Evolutionary conservation across 2,113 vertebrate genomes (phyloP), one percentile per base, ranked within the genome.

Genomic region (Notarius lentiginosus): DNA sequence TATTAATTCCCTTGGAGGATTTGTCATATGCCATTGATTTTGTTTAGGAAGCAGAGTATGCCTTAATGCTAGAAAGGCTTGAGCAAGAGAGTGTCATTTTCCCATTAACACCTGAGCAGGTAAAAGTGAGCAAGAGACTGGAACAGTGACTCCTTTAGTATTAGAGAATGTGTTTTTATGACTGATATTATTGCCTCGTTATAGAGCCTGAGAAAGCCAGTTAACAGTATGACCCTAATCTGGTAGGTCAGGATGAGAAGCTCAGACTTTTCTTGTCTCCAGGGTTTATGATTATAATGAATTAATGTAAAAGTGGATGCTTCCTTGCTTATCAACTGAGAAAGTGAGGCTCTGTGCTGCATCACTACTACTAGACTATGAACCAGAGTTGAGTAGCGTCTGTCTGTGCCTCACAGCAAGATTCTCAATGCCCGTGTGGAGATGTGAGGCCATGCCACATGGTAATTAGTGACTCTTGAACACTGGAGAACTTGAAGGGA

Each of bases 371-470:
- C 60, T 53, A 82, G 63, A 84, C 56, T 27, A 17, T 49, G 51
- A 34, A 77, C 70, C 49, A 55, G 27, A 24, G 22, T 27, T 73
- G 20, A n/a, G 27, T 27, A 73, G 81, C 47, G 51, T 82, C 56
- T 73, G 65, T 58, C 66, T 27, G 30, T 82, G 60, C 75, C 79
- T 85, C 76, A 83, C 63, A 8, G 65, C 15, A 1, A 87, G 58
- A 60, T 87, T 82, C 47, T 84, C 63, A 65, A 63, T 5, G 22
- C 75, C 76, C 49, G 27, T 81, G 56, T 81, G 20, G 30, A 81
- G 79, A 81, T 81, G 58, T 81, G 56, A 89, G 65, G 55, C 72
- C 80, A 24, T 51, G 72, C 88, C 56, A 86, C 84, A 89, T 85
- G 83, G 81, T 85, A 81, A 86, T 89, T 87, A 87, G 84, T 34